These are phyloP conservation scores for Antechinus flavipes DNA, from an alignment of 2,113 vertebrate species.

Conservation along the genomic window DNA sequence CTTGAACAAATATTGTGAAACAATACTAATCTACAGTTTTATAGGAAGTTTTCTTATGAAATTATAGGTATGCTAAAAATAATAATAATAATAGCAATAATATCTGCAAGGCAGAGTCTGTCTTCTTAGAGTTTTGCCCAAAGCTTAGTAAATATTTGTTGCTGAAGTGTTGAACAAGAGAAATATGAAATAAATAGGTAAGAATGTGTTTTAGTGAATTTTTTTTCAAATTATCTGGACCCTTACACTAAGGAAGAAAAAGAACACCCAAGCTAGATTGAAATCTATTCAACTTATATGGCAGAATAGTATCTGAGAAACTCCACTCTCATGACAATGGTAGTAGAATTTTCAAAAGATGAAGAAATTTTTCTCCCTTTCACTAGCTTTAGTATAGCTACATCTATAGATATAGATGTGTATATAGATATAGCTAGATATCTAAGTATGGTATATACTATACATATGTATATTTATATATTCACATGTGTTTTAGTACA, in stretches of 20 bases:
- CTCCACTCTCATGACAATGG: not conserved
- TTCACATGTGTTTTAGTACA: not conserved
- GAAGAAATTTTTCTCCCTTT: not conserved
- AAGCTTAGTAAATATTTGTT: not conserved
- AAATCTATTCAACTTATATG: constrained; percentile 44
- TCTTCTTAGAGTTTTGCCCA: not conserved
- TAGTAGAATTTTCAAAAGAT: not conserved
- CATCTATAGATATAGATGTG: no score
- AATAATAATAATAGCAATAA: not conserved
- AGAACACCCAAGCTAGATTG: not conserved
- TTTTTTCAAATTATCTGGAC: constrained; percentile 52
- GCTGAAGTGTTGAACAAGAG: not conserved
- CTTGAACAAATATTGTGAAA: not conserved
- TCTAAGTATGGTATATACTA: not conserved
- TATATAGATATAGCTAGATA: not conserved
- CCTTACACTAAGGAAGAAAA: constrained; percentile 41
- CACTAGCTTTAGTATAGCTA: not conserved
- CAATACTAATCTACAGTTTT: not conserved
- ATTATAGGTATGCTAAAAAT: rapidly evolving
- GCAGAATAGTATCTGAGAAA: constrained; percentile 47
- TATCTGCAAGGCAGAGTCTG: not conserved
- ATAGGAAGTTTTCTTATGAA: not conserved
- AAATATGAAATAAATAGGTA: constrained; percentile 35
- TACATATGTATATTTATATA: not conserved
- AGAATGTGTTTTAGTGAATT: not conserved